Evolutionary conservation across 2,797 vertebrate genomes (phyloP), one percentile per base, ranked within the genome.

Genomic region (Vespertilio murinus): DNA sequence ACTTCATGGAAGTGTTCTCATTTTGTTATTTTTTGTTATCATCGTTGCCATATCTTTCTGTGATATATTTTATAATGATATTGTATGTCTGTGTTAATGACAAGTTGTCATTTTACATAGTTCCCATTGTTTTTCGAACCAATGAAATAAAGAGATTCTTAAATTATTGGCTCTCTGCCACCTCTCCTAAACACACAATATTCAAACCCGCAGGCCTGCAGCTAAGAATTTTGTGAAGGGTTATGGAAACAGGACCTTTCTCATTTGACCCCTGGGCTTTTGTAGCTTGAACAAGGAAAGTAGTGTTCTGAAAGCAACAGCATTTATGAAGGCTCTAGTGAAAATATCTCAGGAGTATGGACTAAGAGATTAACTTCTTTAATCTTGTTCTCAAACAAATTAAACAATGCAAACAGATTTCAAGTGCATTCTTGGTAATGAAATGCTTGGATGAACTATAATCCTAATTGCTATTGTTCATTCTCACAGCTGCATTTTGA

Each of bases 161-260:
- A 79, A 56, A 45, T 93, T 79, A 56, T 33, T 97, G 95, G 92
- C 93, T 69, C 79, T 97, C 96, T 96, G 87, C 94, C 93, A 94
- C 47, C 73, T 88, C 59, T 74, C 59, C 54, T 95, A 96, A 85
- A 82, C 71, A 90, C 47, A 74, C 25, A 93, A 67, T 7, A 11
- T 79, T 95, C 82, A 93, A 61, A 75, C 93, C 69, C 92, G 91
- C 35, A 88, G 88, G 93, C 96, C 94, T 97, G 98, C 86, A 92
- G 97, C 96, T 95, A 95, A 97, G 96, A 78, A 33, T 95, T 96
- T 95, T 35, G 96, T 92, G 97, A 97, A 97, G 95, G 97, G 95
- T 97, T 98, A 96, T 86, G 25, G 97, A 98, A 98, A 96, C 95
- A 97, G 93, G 95, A 96, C 97, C 93, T 97, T 97, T 95, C 96